Evolutionary conservation across 1,140 invertebrate species (phyloP).

Genomic region (Lethrus apterus): DNA sequence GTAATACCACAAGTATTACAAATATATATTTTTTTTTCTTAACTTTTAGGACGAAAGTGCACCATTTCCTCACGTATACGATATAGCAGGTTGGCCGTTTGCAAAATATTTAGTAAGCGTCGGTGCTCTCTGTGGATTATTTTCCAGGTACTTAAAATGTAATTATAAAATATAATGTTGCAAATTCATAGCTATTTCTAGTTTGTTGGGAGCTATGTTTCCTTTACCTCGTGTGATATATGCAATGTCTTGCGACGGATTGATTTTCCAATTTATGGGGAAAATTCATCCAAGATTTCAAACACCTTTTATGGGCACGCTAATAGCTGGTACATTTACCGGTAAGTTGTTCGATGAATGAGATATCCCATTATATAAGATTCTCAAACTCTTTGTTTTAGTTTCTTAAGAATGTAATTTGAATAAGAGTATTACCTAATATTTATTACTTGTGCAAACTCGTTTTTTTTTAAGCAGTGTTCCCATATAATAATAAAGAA

Average conservation of each 20-base stretch:
- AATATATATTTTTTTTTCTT: too few species aligned
- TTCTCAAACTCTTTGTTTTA: too few species aligned
- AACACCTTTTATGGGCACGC: constrained; percentile 73
- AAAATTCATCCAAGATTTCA: constrained; percentile 61
- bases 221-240: constrained; percentile 78
- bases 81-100: constrained; percentile 56
- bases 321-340: constrained; percentile 66
- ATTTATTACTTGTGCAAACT: too few species aligned
- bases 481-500: too few species aligned
- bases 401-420: too few species aligned
- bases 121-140: constrained; percentile 65
- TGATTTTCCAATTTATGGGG: constrained; percentile 69
- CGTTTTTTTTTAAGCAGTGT: too few species aligned
- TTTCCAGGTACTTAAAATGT: constrained; percentile 48
- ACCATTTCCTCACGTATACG: constrained; percentile 65
- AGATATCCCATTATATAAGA: too few species aligned
- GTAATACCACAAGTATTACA: constrained; percentile 4
- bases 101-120: constrained; percentile 65
- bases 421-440: too few species aligned
- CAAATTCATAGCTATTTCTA: constrained; percentile 38
- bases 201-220: constrained; percentile 79
- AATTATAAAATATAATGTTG: not conserved
- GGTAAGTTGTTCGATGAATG: constrained; percentile 43
- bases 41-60: constrained; percentile 52
- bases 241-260: constrained; percentile 78